These are phyloP conservation scores for Hypena proboscidalis DNA, from an alignment of 2,888 invertebrate genomes.

Conservation along the genomic window DNA sequence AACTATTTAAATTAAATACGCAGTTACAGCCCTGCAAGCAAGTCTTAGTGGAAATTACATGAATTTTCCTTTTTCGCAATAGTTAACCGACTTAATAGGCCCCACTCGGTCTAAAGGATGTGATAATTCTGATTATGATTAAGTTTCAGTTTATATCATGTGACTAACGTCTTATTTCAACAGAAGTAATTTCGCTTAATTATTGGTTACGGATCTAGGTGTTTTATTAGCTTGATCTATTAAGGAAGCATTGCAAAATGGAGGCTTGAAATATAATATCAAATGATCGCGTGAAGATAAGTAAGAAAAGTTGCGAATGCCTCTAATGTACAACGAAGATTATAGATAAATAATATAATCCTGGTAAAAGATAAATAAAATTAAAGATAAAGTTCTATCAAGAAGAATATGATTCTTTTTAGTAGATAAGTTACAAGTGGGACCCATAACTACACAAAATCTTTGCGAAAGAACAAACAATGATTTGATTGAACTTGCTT, in stretches of 20 bases:
- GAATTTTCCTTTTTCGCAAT: constrained; percentile 60
- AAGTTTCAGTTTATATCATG: constrained; percentile 34
- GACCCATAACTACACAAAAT: too few relatives aligned
- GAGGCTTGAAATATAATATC: too few relatives aligned
- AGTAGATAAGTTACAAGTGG: too few relatives aligned
- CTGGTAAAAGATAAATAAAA: too few relatives aligned
- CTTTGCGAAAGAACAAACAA: neutral
- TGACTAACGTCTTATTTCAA: constrained; percentile 31
- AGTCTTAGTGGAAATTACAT: constrained; percentile 50
- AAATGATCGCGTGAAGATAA: neutral
- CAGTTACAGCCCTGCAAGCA: constrained; percentile 26
- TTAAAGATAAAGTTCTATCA: too few relatives aligned
- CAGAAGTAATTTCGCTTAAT: constrained; percentile 34
- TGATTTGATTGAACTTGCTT: constrained; percentile 2
- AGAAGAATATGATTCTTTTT: too few relatives aligned
- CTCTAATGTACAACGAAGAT: too few relatives aligned
- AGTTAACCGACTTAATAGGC: constrained; percentile 39
- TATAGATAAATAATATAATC: too few relatives aligned
- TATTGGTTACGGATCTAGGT: constrained; percentile 25
- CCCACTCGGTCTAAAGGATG: constrained; percentile 34
- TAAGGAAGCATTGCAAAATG: constrained; percentile 25
- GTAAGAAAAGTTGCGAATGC: too few relatives aligned
- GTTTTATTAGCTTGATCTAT: constrained; percentile 30
- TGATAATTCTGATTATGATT: constrained; percentile 39
- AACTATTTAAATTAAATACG: neutral